These are phyloP conservation scores for Phengaris alcon DNA, from an alignment of 2,888 invertebrate genomes.

Conservation along the genomic window DNA sequence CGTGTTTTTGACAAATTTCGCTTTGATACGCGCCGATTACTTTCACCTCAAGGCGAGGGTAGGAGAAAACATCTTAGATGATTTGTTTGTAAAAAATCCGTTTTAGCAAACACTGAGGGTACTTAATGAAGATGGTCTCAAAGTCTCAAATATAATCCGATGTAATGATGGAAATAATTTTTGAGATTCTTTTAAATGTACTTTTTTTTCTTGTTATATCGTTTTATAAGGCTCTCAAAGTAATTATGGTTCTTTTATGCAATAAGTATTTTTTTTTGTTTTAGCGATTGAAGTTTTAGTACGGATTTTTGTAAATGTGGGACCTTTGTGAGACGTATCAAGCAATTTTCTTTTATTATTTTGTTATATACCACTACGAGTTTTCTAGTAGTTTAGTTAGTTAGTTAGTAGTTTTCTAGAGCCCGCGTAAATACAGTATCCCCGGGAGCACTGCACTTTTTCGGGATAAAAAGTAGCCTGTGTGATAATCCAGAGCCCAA, in stretches of 20 bases:
- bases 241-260: background rate
- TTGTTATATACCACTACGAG: too few species aligned
- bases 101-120: slow-evolving; percentile 35
- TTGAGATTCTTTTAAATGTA: background rate
- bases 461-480: too few species aligned
- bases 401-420: too few species aligned
- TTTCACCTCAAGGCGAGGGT: slow-evolving; percentile 70
- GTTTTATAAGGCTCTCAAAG: background rate
- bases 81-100: slow-evolving; percentile 39
- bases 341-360: too few species aligned
- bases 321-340: too few species aligned
- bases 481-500: too few species aligned
- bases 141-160: slow-evolving; percentile 11
- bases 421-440: too few species aligned
- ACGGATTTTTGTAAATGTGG: too few species aligned
- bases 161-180: slow-evolving; percentile 23
- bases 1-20: slow-evolving; percentile 79
- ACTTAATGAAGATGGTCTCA: slow-evolving; percentile 26
- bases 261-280: too few species aligned
- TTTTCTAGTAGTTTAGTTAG: too few species aligned
- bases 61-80: slow-evolving; percentile 51
- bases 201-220: background rate
- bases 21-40: slow-evolving; percentile 77
- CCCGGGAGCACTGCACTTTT: too few species aligned
- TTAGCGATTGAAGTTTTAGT: background rate